Base-by-base conservation (phyloP, 64 coral and sea anemone species). In the Hydrozoanthus tunicans region DNA sequence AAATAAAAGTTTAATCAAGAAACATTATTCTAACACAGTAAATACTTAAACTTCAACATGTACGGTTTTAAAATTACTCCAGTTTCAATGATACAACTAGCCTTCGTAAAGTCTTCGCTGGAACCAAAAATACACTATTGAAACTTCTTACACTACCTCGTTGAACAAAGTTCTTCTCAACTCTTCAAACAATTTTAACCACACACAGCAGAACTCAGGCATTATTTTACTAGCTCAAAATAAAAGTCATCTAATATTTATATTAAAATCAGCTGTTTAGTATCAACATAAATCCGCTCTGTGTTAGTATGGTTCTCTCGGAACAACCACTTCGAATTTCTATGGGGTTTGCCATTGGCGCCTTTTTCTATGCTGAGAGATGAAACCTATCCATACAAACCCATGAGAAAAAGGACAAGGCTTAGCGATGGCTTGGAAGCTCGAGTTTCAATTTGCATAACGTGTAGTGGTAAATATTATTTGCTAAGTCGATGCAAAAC, bases 201-300 rank as follows among this genome's bases (percentile, higher is more conserved):
- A 17, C 43, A 25, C 8, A 65, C 83, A 43, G 32, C 15, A 73
- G 69, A 27, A 72, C 9, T 72, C 73, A 43, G 59, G 53, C 25
- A 15, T 54, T 72, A 26, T 67, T 86, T 67, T 73, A 70, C 3
- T 88, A 72, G 56, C 70, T 56, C 51, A 88, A 59, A 88, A 32
- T 24, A 70, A 88, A 88, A 26, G 61, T 60, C 84, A 88, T 88
- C 25, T 58, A 88, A 88, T 88, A 88, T 88, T 88, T 60, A 88
- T 88, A 74, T 61, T 12, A 88, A 70, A 88, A 61, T 86, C 83
- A 86, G 83, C 83, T 86, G 83, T 58, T 86, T 26, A n/a, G 23
- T 73, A 68, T 73, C 53, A 58, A 81, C 79, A 81, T 81, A 24
- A 4, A 58, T 61, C 79, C 15, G n/a, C 61, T 24, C 5, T 15